Base-by-base conservation (phyloP, 1,140 invertebrate species). In the Drosophila obscura region DNA sequence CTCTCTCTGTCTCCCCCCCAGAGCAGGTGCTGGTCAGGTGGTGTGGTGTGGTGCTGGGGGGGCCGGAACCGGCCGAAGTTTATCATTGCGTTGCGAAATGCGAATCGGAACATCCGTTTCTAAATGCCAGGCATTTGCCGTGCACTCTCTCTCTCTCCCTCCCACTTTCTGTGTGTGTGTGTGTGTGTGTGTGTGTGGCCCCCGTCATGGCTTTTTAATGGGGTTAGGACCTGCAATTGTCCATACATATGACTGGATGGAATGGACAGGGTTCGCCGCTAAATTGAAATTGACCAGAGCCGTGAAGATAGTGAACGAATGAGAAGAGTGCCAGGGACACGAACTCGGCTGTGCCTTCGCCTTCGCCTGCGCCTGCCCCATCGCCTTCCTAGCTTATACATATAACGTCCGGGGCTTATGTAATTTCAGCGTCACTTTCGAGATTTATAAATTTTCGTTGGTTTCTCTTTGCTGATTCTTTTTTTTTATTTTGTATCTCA, bases 71-170 rank as follows among this genome's bases (percentile, higher is more conserved):
- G 61, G 62, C 50, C 63, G 66, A 79, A 39, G 76, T 88, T 87
- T 87, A 87, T 87, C 83, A 87, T 73, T 87, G 83, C 75, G 80
- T 77, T 88, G 80, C 83, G 64, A 83, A 87, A 87, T 88, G 83
- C 73, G 83, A 87, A 88, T 83, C 83, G 83, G 83, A 87, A 87
- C 83, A 87, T 87, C 83, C 83, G 83, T 62, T 87, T 87, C 62
- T 87, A 87, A 87, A 87, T 87, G 83, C 83, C 83, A 83, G 67
- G 80, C 75, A 74, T 49, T 52, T 72, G 68, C 45, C 26, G 64
- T 31, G 62, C 35, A 26, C 67, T 45, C 26, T 49, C 15, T 15
- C 13, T 35, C 31, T 45, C 46, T 22, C 39, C n/a, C 2, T 13
- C 19, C n/a, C n/a, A n/a, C n/a, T n/a, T n/a, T 0, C 41, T 44